These are phyloP conservation scores for Amazona vittata DNA, from an alignment of 2,113 vertebrate genomes.

Conservation along the genomic window DNA sequence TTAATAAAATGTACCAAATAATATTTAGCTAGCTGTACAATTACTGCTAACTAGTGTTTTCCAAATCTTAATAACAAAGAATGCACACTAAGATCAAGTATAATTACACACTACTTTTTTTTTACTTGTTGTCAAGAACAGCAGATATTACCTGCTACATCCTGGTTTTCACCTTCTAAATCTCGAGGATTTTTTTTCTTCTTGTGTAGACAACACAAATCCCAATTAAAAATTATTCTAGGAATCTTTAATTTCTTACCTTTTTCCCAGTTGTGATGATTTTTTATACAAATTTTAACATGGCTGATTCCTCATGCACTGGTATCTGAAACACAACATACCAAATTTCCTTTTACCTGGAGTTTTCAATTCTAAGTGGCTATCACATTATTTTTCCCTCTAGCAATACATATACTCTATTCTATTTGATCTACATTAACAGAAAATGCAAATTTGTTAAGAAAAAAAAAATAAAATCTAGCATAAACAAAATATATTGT, in stretches of 20 bases:
- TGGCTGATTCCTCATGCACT: not conserved
- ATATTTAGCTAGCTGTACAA: not conserved
- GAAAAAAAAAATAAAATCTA: not conserved
- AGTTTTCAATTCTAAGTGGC: not conserved
- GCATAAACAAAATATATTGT: not conserved
- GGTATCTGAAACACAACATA: not conserved
- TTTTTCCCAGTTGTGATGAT: not conserved
- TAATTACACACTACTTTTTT: not conserved
- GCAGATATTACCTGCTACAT: not conserved
- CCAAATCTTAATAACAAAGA: not conserved
- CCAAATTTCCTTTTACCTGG: not conserved
- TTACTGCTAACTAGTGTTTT: not conserved
- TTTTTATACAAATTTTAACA: not conserved
- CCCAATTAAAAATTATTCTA: not conserved
- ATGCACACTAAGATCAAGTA: not conserved
- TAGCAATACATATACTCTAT: not conserved
- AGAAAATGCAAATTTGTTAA: not conserved
- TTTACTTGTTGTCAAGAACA: not conserved
- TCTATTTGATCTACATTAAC: not conserved
- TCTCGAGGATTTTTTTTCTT: not conserved
- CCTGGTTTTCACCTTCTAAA: not conserved
- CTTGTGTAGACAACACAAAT: not conserved
- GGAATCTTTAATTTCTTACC: not conserved
- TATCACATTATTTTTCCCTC: not conserved
- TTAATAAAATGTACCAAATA: not conserved